Base-by-base conservation (phyloP, 2,888 invertebrate species). In the Sturmia bella region DNA sequence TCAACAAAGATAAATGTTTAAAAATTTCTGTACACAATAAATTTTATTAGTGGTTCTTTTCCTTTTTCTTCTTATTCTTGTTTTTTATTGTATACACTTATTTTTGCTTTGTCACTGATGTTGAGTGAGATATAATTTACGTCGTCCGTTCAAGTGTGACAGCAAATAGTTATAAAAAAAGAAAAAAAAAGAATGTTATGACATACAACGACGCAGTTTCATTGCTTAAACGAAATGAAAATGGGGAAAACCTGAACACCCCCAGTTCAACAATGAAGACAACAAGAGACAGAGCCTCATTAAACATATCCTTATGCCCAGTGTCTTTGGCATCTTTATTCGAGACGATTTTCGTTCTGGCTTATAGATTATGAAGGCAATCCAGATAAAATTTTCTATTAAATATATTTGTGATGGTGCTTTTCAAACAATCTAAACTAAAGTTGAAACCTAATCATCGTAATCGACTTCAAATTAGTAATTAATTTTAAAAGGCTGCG, bases 1-100 rank as follows among this genome's bases (percentile, higher is more conserved):
- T 73, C 45, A 73, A 63, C 63, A 73, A 64, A 73, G 73, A 63
- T 73, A 73, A 73, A 64, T 74, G 64, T 64, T 45, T 15, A 45
- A 9, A 45, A 45, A 45, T 45, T 1, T 43, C 17, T 43, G 24
- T 41, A 61, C 50, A 50, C 41, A 73, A 63, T 54, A 52, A 73
- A 63, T 73, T 50, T 52, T 43, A 24, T 43, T 61, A 39, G 17
- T 70, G 54, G 13, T 19, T 39, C 19, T 13, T 63, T 63, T 52
- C n/a, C 13, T n/a, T 45, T 41, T 39, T 39, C 12, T 45, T 32
- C n/a, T 19, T 52, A 7, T 17, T 1, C 43, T 17, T 1, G 7
- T 11, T 7, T 32, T 32, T 32, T 7, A 32, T 7, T 32, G 5
- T 9, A 15, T 24, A 59, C 21, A 41, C 43, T 43, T 59, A 41